A percentile compares a stretch with the other conserved stretches of the same genome.
Evolutionary conservation across 2,888 invertebrate genomes (phyloP).

Genomic region (Drosophila fulvimacula): DNA sequence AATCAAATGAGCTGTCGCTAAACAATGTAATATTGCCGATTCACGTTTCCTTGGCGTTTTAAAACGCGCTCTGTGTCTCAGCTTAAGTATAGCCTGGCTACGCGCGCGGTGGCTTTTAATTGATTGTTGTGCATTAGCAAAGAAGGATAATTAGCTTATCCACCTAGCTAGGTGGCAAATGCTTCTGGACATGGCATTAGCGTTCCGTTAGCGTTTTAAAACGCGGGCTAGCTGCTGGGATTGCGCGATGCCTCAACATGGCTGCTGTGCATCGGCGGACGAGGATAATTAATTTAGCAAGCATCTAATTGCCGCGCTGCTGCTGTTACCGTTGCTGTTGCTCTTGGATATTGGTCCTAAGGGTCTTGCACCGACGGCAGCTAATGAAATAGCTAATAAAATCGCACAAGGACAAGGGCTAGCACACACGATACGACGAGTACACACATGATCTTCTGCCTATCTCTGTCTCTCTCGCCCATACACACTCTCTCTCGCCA

Average conservation of each 20-base stretch:
- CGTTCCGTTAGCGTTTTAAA: constrained; percentile 31
- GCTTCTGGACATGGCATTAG: neutral
- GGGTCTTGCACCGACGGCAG: constrained; percentile 46
- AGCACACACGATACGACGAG: constrained; percentile 22
- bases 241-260: neutral
- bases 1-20: constrained; percentile 46
- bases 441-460: neutral
- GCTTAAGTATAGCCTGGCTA: neutral
- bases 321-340: neutral
- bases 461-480: neutral
- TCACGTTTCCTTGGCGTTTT: constrained; percentile 17
- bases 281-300: constrained; percentile 69
- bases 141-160: constrained; percentile 1
- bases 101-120: neutral
- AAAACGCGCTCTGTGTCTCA: neutral
- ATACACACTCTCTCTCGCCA: neutral
- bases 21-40: constrained; percentile 34
- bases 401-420: constrained; percentile 56
- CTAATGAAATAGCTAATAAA: constrained; percentile 75
- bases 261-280: constrained; percentile 26
- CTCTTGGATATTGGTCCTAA: constrained; percentile 29
- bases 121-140: neutral
- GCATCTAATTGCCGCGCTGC: constrained; percentile 59
- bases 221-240: neutral
- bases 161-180: neutral